These are phyloP conservation scores for Limnodromus scolopaceus DNA, from an alignment of 2,797 vertebrate genomes.

Conservation along the genomic window DNA sequence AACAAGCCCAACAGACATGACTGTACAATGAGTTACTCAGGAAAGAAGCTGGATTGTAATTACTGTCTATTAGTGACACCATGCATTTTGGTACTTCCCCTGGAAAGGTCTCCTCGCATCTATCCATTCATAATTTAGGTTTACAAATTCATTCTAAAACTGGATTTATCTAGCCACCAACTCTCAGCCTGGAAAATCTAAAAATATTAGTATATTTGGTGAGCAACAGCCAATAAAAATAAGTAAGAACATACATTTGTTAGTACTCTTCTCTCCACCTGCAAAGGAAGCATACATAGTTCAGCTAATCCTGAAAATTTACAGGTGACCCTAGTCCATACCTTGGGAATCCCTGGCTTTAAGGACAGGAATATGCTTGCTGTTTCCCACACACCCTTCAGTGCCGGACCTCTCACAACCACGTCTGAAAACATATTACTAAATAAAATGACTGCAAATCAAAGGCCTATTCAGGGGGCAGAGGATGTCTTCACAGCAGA, in stretches of 20 bases:
- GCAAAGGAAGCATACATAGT: background rate
- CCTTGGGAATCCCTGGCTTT: background rate
- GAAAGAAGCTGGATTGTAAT: conserved; percentile 18
- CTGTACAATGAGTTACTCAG: background rate
- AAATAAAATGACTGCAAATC: background rate
- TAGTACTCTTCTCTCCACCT: background rate
- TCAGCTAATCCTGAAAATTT: background rate
- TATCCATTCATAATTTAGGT: background rate
- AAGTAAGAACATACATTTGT: background rate
- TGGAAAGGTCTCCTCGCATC: conserved; percentile 7
- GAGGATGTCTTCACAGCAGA: background rate
- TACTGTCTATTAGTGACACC: conserved; percentile 12
- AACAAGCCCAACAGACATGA: background rate
- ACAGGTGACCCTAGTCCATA: background rate
- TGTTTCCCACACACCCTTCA: background rate
- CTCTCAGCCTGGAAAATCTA: background rate
- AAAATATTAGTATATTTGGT: background rate
- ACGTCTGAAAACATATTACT: background rate
- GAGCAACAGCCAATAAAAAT: background rate
- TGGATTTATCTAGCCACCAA: background rate
- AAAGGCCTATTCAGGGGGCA: background rate
- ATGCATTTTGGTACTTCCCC: background rate
- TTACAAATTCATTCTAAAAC: background rate
- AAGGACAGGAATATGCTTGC: background rate
- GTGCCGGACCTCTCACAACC: background rate